A percentile compares a stretch with the other conserved stretches of the same genome.
These are phyloP conservation scores for Drosophila grimshawi DNA, from an alignment of 1,140 invertebrate species.

Conservation along the genomic window DNA sequence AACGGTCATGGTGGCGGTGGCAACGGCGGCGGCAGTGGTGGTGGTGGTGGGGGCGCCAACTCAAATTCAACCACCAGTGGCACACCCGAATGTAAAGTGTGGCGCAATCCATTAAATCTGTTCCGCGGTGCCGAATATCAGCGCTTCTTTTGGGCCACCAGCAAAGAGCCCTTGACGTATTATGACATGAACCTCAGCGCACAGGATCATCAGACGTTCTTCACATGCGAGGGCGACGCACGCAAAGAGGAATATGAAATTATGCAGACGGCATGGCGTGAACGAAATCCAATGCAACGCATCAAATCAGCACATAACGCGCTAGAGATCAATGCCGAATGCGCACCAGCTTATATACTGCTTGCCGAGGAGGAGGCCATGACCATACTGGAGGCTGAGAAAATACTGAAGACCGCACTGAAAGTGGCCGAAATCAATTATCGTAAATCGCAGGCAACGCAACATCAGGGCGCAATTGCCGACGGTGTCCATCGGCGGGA, in stretches of 20 bases:
- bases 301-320: constrained; percentile 97
- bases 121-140: constrained; percentile 98
- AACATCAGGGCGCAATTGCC: constrained; percentile 90
- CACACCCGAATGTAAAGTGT: constrained; percentile 96
- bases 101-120: constrained; percentile 98
- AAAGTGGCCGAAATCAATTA: constrained; percentile 95
- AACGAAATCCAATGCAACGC: constrained; percentile 95
- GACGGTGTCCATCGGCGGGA: constrained; percentile 95
- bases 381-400: constrained; percentile 95
- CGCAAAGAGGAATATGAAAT: constrained; percentile 97
- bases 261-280: constrained; percentile 99
- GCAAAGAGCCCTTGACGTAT: constrained; percentile 98
- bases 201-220: constrained; percentile 99
- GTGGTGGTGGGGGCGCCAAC: constrained; percentile 34
- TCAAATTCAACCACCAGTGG: constrained; percentile 74
- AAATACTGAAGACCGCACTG: constrained; percentile 93
- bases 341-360: constrained; percentile 97
- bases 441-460: constrained; percentile 89
- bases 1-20: constrained; percentile 34
- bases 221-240: constrained; percentile 96
- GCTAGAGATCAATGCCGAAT: constrained; percentile 95
- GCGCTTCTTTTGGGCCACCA: constrained; percentile 94
- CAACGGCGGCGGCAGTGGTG: constrained; percentile 52
- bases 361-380: constrained; percentile 98
- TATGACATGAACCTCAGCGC: constrained; percentile 99